Evolutionary conservation across 2,113 vertebrate genomes (phyloP).

Genomic region (Tympanuchus pallidicinctus): DNA sequence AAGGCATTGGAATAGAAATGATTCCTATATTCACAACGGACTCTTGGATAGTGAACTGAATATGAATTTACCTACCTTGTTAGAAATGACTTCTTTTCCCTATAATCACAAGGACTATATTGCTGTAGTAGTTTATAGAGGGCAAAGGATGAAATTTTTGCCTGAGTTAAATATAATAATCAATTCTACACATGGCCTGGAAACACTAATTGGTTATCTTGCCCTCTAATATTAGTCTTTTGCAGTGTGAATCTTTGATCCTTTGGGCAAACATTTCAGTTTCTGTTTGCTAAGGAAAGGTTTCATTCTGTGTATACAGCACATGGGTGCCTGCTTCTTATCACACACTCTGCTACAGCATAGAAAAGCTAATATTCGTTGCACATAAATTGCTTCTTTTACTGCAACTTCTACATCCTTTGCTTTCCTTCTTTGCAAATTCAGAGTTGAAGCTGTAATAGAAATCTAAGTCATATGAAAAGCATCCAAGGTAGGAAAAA

Average conservation of each 20-base stretch:
- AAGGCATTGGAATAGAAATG: neutral
- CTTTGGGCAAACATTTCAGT: slow-evolving; percentile 67
- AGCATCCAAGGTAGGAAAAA: neutral
- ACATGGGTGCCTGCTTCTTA: slow-evolving; percentile 37
- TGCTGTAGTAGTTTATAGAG: neutral
- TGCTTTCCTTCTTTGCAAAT: neutral
- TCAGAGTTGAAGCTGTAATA: neutral
- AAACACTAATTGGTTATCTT: slow-evolving; percentile 50
- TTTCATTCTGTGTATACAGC: slow-evolving; percentile 40
- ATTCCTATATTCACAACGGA: neutral
- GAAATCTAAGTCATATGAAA: neutral
- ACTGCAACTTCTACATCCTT: neutral
- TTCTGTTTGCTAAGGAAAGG: slow-evolving; percentile 58
- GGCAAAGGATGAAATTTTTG: slow-evolving; percentile 37
- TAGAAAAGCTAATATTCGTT: slow-evolving; percentile 12
- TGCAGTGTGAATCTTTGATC: slow-evolving; percentile 46
- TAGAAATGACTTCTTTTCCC: neutral
- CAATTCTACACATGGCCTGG: slow-evolving; percentile 37
- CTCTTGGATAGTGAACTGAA: neutral
- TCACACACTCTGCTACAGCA: neutral
- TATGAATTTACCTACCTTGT: neutral
- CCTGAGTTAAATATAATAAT: slow-evolving; percentile 51
- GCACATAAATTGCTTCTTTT: slow-evolving; percentile 22
- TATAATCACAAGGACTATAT: neutral
- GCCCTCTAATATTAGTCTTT: slow-evolving; percentile 59